Conservation (phyloP, 2,797 vertebrate species). For the Varecia variegata region DNA sequence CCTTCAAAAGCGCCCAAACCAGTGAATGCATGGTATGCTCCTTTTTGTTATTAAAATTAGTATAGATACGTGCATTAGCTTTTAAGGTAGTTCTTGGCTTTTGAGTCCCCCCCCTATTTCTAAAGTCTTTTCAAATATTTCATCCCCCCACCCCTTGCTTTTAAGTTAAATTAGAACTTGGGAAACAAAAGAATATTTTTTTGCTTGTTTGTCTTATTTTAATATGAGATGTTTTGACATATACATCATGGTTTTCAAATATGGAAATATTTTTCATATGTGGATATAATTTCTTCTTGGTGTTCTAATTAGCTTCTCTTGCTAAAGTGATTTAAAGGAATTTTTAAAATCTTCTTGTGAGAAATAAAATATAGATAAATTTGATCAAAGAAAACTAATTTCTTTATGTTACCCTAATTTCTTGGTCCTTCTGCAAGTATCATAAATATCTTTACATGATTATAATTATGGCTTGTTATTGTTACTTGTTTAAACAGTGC, state of each 20-base stretch:
- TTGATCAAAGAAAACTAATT: not conserved
- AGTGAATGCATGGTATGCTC: constrained; percentile 91
- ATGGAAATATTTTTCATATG: not conserved
- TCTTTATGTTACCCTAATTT: not conserved
- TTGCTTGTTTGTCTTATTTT: constrained; percentile 2
- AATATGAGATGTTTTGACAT: constrained; percentile 5
- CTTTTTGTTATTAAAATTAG: constrained; percentile 43
- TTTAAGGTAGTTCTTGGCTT: constrained; percentile 3
- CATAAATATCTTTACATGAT: not conserved
- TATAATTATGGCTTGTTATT: not conserved
- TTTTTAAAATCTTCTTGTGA: not conserved
- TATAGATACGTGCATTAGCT: not conserved
- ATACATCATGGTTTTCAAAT: not conserved
- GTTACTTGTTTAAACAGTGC: not conserved
- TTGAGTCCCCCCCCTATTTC: not conserved
- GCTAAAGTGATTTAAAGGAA: not conserved
- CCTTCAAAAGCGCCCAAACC: constrained; percentile 85
- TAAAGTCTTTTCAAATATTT: constrained; percentile 23
- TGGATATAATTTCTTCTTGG: not conserved
- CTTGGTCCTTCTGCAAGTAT: not conserved
- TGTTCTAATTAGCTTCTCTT: constrained; percentile 35
- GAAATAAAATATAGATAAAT: not conserved
- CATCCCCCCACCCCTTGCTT: not conserved
- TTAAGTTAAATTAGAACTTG: constrained; percentile 28
- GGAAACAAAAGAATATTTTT: not conserved